Evolutionary conservation across 2,113 vertebrate species (phyloP), one percentile per base, ranked within the genome.

Genomic region (Ophiodon elongatus): DNA sequence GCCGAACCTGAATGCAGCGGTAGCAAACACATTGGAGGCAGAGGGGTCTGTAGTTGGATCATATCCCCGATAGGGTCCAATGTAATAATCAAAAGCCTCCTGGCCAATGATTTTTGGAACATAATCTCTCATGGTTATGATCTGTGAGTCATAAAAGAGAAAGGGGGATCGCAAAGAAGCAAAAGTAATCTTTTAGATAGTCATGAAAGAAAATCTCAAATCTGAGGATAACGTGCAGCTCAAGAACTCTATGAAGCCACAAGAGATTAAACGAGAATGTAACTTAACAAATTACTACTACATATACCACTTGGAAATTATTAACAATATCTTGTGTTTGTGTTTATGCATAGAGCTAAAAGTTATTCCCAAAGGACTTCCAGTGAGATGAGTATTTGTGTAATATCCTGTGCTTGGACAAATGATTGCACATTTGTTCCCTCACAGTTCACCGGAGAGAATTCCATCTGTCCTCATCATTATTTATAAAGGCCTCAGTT

Each of bases 1-100:
- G 75, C 97, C 98, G 5, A 99, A 99, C 83, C 98, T 97, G 94
- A 99, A 99, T 17, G 98, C 98, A 0, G 98, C 98, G 0, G 98
- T 99, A 76, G 97, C 92, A 85, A 99, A 99, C 75, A 99, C 83
- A 0, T 99, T 99, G 76, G 98, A 96, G 35, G 96, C 93, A 0
- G 97, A 96, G 17, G 98, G 97, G 87, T 99, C 94, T 57, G 94
- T 4, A 0, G 92, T 83, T 29, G 95, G 88, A 89, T 98, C 80
- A 1, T 99, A 98, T 72, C 97, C 97, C 75, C 52, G 13, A 59
- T 99, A 98, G 57, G 80, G 86, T 29, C 97, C 97, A 50, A 99
- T 87, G 19, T 97, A 94, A 71, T 88, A 86, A 75, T 95, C 78
- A 83, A 97, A 97, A 66, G 96, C 96, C 78, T 95, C 90, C 1